phyloP scores from a whole-genome alignment of 2,888 invertebrate genomes.

The Megamerina dolium region DNA sequence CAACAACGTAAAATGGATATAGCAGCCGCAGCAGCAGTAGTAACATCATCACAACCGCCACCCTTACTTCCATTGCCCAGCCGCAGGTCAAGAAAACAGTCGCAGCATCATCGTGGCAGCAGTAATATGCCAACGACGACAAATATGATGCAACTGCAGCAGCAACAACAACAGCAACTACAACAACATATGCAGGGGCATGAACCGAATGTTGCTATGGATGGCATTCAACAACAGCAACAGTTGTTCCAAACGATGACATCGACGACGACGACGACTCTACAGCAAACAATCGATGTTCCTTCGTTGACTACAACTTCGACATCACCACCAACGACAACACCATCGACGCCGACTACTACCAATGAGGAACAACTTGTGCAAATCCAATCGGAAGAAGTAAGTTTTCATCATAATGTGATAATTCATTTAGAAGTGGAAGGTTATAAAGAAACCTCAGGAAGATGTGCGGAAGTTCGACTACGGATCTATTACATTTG shows the following conservation, averaged over 20 bases:
- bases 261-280: slow-evolving; percentile 18
- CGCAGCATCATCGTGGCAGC: slow-evolving; percentile 10
- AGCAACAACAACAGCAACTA: slow-evolving; percentile 13
- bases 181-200: no score
- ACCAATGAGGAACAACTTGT: slow-evolving; percentile 9
- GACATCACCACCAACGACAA: neutral
- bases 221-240: no score
- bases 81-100: slow-evolving; percentile 9
- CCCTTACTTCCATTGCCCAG: slow-evolving; percentile 14
- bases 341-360: slow-evolving; percentile 4
- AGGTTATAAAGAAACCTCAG: no score
- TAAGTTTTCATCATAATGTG: neutral
- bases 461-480: no score
- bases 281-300: slow-evolving; percentile 8
- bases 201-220: no score
- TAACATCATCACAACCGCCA: slow-evolving; percentile 10
- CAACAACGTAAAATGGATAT: slow-evolving; percentile 11
- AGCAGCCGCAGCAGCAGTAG: neutral
- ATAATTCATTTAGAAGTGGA: neutral
- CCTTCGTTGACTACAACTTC: neutral
- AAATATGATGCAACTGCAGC: slow-evolving; percentile 8
- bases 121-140: slow-evolving; percentile 1
- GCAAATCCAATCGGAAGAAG: slow-evolving; percentile 7
- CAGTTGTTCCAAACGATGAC: slow-evolving; percentile 16
- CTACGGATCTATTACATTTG: no score